Base-by-base conservation (phyloP, 2,113 vertebrate species). In the Hyla sarda region DNA sequence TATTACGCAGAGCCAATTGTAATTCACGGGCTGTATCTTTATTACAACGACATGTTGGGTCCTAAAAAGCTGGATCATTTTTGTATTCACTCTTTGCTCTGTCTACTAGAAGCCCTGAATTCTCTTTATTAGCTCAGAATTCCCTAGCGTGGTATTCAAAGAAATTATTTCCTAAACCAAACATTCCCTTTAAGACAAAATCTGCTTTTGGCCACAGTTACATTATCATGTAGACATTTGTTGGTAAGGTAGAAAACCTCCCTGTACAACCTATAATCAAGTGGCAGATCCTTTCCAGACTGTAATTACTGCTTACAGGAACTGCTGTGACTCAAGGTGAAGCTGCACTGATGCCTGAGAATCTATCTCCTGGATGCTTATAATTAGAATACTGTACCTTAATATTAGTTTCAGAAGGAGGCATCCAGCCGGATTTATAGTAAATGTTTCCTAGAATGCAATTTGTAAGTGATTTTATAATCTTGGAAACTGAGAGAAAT, bases 351-450 rank as follows among this genome's bases (percentile, higher is more conserved):
- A 58, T 78, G 52, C 17, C 34, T 62, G 11, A 28, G 56, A 81
- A 81, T 62, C 78, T 81, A 5, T 41, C 32, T 62, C 25, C 56
- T 16, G 34, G 45, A 34, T 81, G 21, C 34, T 81, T 81, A 81
- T 81, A 81, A 81, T 62, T 81, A 81, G 78, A 62, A 81, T 81
- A 58, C 52, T 56, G 17, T 58, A 81, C 78, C 78, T 81, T 81
- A 80, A 60, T 80, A 81, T 81, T 81, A 81, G 23, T 37, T 47
- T 28, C 58, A 62, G 56, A 41, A 45, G 78, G 56, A 62, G 23
- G 56, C 78, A 81, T n/a, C 28, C 56, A 62, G 7, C 13, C 45
- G 3, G 34, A 30, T 65, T 65, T 81, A 62, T 56, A 62, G 78
- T 28, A 28, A 81, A 21, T 65, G 78, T 30, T 65, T 81, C 21